A percentile compares a stretch with the other conserved stretches of the same genome.
phyloP scores from a whole-genome alignment of 2,113 vertebrate species.

The Ptilonorhynchus violaceus region DNA sequence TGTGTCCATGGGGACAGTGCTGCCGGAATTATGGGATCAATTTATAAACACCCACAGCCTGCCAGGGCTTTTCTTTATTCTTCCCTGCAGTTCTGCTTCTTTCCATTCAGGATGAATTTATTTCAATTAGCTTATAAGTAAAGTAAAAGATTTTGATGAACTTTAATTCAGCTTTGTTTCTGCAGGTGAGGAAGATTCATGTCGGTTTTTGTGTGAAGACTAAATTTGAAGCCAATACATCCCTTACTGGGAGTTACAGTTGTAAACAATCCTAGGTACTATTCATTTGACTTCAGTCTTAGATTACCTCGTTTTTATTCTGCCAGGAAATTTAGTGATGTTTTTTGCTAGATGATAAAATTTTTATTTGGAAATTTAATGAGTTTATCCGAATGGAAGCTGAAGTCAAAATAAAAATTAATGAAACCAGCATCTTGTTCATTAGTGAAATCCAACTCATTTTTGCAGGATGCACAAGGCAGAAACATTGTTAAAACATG shows the following conservation, averaged over 20 bases:
- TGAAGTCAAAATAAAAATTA: background rate
- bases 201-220: background rate
- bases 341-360: background rate
- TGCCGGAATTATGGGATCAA: fast-evolving
- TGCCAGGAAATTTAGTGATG: background rate
- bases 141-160: background rate
- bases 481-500: background rate
- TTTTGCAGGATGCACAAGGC: background rate
- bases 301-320: background rate
- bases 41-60: background rate
- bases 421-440: background rate
- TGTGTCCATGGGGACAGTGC: background rate
- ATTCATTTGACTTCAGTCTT: background rate
- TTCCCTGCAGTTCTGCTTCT: background rate
- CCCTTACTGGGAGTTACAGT: background rate
- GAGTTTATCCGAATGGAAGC: background rate
- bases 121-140: background rate
- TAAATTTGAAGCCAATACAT: background rate
- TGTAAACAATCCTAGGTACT: background rate
- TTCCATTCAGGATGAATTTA: background rate
- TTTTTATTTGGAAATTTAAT: background rate
- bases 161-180: background rate
- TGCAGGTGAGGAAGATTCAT: background rate
- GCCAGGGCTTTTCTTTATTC: background rate
- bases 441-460: background rate